These are phyloP conservation scores for Bombus cullumanus DNA, from an alignment of 1,140 invertebrate genomes.

Conservation along the genomic window DNA sequence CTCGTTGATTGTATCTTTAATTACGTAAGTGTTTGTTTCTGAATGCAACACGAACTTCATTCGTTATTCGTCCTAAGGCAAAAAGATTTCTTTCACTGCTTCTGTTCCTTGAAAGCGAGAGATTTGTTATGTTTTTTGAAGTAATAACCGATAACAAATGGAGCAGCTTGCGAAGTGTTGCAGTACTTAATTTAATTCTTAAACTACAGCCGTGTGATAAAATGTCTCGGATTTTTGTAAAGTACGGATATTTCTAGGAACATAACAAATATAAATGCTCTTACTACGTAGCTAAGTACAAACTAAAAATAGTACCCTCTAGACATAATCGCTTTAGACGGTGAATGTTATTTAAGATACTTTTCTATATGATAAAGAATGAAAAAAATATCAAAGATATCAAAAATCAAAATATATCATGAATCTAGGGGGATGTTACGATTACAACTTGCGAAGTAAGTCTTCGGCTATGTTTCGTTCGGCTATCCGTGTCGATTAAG, in stretches of 20 bases:
- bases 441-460: conserved; percentile 27
- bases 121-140: neutral
- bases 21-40: neutral
- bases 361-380: conserved; percentile 37
- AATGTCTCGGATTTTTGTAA: conserved; percentile 31
- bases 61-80: neutral
- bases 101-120: neutral
- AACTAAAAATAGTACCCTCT: conserved; percentile 55
- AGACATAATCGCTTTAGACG: conserved; percentile 9
- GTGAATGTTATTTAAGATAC: neutral
- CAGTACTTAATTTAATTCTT: conserved; percentile 23
- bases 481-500: conserved; percentile 32
- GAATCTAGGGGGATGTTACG: conserved; percentile 1
- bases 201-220: neutral
- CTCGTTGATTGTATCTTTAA: conserved; percentile 13
- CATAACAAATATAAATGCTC: conserved; percentile 62
- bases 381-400: neutral
- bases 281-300: conserved; percentile 43
- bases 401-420: conserved; percentile 1
- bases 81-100: neutral
- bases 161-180: too few relatives aligned
- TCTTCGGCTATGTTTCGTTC: neutral
- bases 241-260: conserved; percentile 26
- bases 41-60: too few relatives aligned
- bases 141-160: conserved; percentile 30